Conservation (phyloP, 2,888 invertebrate species). For the Caenorhabditis imperialis region DNA sequence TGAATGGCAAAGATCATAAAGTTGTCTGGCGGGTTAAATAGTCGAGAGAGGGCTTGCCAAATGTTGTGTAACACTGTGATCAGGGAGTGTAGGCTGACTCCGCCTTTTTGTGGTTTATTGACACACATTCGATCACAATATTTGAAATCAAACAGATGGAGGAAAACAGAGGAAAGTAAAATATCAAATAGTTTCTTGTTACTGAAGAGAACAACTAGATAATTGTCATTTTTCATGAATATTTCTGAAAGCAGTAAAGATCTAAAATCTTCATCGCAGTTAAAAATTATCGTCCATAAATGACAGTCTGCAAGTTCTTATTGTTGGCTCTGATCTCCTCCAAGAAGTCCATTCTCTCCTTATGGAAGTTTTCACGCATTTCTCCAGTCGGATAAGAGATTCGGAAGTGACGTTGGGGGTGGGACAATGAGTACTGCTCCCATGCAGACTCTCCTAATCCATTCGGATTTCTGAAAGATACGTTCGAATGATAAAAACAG, state of each 20-base stretch:
- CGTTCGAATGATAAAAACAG: no score
- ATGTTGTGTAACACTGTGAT: conserved; percentile 32
- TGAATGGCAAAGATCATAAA: conserved; percentile 12
- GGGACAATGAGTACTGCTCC: conserved; percentile 6
- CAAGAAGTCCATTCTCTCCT: conserved; percentile 16
- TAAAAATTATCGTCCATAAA: conserved; percentile 8
- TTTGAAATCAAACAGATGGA: no score
- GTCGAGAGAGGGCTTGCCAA: conserved; percentile 25
- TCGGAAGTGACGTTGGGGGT: conserved; percentile 16
- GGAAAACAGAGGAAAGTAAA: no score
- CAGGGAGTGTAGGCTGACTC: background rate
- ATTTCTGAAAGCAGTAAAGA: no score
- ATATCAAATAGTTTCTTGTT: no score
- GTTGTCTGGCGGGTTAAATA: conserved; percentile 16
- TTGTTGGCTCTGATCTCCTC: conserved; percentile 15
- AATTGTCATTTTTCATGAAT: no score
- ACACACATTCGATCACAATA: no score
- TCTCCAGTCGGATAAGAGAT: conserved; percentile 15
- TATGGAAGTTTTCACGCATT: conserved; percentile 24
- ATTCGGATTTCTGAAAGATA: conserved; percentile 32
- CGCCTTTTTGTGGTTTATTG: no score
- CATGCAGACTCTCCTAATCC: conserved; percentile 11
- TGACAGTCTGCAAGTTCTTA: conserved; percentile 16
- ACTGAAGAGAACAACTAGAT: no score
- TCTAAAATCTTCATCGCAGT: no score